A percentile compares a stretch with the other conserved stretches of the same genome.
phyloP scores from a whole-genome alignment of 2,888 invertebrate genomes.

The Sicus ferrugineus region DNA sequence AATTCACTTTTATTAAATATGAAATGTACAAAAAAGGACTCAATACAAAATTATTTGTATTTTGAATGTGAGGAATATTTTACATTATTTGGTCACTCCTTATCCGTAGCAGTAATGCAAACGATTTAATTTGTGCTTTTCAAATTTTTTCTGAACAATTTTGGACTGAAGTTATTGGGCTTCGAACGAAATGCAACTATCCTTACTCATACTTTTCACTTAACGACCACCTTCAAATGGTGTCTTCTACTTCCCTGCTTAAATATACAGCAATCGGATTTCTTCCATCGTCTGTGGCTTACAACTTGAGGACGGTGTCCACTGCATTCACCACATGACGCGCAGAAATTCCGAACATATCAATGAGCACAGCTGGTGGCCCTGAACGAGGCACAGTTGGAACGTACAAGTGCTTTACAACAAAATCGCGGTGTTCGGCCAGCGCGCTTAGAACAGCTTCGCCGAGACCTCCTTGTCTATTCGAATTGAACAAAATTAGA shows the following conservation, averaged over 20 bases:
- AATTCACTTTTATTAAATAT: constrained; percentile 3
- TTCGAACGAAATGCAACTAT: neutral
- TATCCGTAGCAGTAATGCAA: too few species aligned
- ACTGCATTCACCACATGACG: constrained; percentile 79
- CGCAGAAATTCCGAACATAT: constrained; percentile 88
- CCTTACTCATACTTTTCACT: neutral
- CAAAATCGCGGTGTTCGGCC: constrained; percentile 73
- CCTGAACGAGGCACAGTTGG: constrained; percentile 90
- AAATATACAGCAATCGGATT: neutral
- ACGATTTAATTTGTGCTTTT: too few species aligned
- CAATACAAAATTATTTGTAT: neutral
- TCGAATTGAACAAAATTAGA: constrained; percentile 24
- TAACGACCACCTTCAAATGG: neutral
- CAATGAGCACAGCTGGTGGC: constrained; percentile 83
- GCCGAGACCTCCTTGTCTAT: constrained; percentile 84
- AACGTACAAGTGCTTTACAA: constrained; percentile 83
- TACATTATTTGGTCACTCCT: too few species aligned
- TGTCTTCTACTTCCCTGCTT: neutral
- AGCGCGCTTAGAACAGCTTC: constrained; percentile 91
- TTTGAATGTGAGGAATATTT: neutral
- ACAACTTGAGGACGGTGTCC: constrained; percentile 69
- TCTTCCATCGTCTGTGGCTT: constrained; percentile 40
- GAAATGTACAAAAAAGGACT: constrained; percentile 2
- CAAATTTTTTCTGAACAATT: too few species aligned
- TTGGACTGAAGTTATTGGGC: neutral